These are phyloP conservation scores for Habrosyne pyritoides DNA, from an alignment of 2,888 invertebrate genomes.

Conservation along the genomic window DNA sequence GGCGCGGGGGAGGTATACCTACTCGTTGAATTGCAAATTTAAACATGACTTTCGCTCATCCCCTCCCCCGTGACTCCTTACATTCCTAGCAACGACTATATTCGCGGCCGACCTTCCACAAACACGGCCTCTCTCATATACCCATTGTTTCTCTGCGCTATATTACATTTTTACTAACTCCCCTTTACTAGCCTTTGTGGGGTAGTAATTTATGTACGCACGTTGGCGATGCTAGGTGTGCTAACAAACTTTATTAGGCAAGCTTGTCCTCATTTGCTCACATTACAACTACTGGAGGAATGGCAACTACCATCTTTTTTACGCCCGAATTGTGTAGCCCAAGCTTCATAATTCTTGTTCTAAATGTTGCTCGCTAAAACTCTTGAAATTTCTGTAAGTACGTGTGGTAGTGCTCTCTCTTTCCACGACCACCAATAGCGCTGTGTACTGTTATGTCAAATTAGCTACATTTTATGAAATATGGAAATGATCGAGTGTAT, in stretches of 20 bases:
- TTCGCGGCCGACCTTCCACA: neutral
- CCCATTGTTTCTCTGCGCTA: slow-evolving; percentile 4
- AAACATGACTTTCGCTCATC: slow-evolving; percentile 50
- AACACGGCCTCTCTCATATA: neutral
- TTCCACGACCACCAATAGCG: too few species aligned
- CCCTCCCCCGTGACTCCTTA: slow-evolving; percentile 19
- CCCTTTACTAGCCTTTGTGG: slow-evolving; percentile 3
- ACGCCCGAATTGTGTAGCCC: too few species aligned
- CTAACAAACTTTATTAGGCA: neutral
- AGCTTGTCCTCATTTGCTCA: neutral
- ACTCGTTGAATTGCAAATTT: slow-evolving; percentile 67
- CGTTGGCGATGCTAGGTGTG: neutral
- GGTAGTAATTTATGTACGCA: neutral
- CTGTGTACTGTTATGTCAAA: too few species aligned
- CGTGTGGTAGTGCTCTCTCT: too few species aligned
- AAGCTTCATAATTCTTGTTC: too few species aligned
- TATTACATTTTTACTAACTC: slow-evolving; percentile 6
- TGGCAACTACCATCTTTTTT: too few species aligned
- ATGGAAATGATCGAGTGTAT: too few species aligned
- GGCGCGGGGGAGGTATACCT: slow-evolving; percentile 28
- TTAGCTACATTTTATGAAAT: too few species aligned
- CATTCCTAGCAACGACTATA: slow-evolving; percentile 12
- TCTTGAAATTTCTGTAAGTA: too few species aligned
- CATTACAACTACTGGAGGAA: too few species aligned
- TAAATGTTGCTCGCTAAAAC: too few species aligned